Conservation (phyloP, 2,888 invertebrate genomes). For the Silvanus unidentatus region DNA sequence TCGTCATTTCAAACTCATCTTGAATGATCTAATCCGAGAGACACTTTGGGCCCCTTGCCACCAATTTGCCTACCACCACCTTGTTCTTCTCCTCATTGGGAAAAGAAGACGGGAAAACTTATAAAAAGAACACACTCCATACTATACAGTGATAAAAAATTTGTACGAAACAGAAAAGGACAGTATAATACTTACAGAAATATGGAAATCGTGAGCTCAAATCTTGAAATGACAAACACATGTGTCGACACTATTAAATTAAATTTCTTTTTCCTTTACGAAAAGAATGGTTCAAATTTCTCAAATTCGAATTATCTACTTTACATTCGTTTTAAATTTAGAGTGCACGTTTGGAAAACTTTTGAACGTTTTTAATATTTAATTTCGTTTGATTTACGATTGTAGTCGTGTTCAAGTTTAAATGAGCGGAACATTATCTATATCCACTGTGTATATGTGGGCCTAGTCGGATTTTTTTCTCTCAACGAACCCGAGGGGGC, state of each 20-base stretch:
- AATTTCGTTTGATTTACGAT: slow-evolving; percentile 50
- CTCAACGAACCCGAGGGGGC: background rate
- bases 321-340: slow-evolving; percentile 50
- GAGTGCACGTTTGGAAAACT: slow-evolving; percentile 42
- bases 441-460: slow-evolving; percentile 20
- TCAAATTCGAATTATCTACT: slow-evolving; percentile 50
- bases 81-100: too few species aligned
- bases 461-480: slow-evolving; percentile 12
- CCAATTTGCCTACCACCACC: too few species aligned
- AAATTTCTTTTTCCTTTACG: slow-evolving; percentile 45
- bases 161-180: slow-evolving; percentile 18
- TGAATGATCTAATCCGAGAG: slow-evolving; percentile 29
- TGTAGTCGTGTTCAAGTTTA: slow-evolving; percentile 41
- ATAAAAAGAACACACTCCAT: too few species aligned
- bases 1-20: slow-evolving; percentile 24
- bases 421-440: slow-evolving; percentile 27
- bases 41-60: too few species aligned
- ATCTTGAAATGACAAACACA: slow-evolving; percentile 47
- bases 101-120: too few species aligned
- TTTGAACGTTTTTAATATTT: slow-evolving; percentile 49
- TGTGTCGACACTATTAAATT: slow-evolving; percentile 47
- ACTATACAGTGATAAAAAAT: too few species aligned
- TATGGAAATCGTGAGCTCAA: slow-evolving; percentile 40
- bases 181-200: slow-evolving; percentile 23
- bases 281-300: slow-evolving; percentile 47